phyloP scores from a whole-genome alignment of 2,797 vertebrate species.

The Clarias fuscus region DNA sequence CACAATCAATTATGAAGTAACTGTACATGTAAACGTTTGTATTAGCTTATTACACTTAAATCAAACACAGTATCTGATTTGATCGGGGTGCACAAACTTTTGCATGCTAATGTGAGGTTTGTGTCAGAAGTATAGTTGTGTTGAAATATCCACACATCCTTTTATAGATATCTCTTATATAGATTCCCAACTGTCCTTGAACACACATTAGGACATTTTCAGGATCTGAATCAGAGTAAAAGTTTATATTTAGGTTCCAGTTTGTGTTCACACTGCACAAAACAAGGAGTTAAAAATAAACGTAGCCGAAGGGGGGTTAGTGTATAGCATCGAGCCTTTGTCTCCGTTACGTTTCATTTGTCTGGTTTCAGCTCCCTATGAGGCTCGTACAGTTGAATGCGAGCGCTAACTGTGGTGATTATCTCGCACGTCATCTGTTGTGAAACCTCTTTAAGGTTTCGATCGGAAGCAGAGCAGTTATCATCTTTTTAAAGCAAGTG shows the following conservation, averaged over 20 bases:
- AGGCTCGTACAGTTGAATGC: background rate
- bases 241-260: background rate
- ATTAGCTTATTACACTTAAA: background rate
- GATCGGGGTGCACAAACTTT: background rate
- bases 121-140: background rate
- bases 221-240: background rate
- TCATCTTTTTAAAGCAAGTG: background rate
- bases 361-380: background rate
- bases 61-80: background rate
- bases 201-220: background rate
- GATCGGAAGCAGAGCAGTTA: background rate
- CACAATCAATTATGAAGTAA: background rate
- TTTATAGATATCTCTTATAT: background rate
- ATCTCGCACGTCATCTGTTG: background rate
- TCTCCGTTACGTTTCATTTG: background rate
- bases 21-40: background rate
- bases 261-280: background rate
- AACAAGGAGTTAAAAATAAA: background rate
- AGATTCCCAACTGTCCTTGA: background rate
- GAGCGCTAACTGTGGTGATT: background rate
- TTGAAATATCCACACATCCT: background rate
- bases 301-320: background rate
- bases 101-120: background rate
- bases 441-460: background rate
- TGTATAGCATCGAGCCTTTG: too few species aligned